phyloP scores from a whole-genome alignment of 2,888 invertebrate species.

The Pachycephus smyrnensis region DNA sequence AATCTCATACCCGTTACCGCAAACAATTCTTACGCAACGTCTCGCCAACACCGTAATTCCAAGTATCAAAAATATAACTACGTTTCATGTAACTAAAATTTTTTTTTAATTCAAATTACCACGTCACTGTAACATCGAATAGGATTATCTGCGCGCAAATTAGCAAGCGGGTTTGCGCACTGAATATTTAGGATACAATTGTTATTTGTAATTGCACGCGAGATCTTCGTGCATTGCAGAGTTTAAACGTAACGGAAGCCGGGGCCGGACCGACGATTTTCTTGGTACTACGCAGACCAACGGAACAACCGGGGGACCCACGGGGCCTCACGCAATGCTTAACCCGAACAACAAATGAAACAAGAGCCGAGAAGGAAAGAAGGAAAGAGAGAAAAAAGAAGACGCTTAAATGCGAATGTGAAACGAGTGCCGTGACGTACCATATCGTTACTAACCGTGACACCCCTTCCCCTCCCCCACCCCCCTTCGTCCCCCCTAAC shows the following conservation, averaged over 20 bases:
- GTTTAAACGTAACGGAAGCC: constrained; percentile 5
- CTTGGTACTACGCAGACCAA: neutral
- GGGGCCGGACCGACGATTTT: constrained; percentile 9
- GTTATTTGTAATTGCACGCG: constrained; percentile 27
- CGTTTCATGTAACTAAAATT: neutral
- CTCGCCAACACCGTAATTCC: neutral
- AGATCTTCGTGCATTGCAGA: constrained; percentile 13
- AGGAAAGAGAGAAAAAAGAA: neutral
- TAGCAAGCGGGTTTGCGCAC: neutral
- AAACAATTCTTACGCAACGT: neutral
- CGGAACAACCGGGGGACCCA: neutral
- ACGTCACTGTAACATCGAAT: constrained; percentile 16
- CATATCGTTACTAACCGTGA: constrained; percentile 48
- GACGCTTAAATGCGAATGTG: constrained; percentile 42
- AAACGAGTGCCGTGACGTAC: constrained; percentile 41
- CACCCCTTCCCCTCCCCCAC: constrained; percentile 21
- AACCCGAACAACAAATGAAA: constrained; percentile 6
- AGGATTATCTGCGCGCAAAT: neutral
- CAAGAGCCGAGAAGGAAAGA: constrained; percentile 9
- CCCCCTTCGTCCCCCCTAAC: constrained; percentile 10
- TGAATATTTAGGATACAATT: constrained; percentile 23
- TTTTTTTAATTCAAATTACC: constrained; percentile 4
- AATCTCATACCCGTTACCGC: neutral
- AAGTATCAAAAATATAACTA: neutral
- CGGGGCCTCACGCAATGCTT: constrained; percentile 4